phyloP scores from a whole-genome alignment of 2,113 vertebrate genomes.

The Macquaria australasica region DNA sequence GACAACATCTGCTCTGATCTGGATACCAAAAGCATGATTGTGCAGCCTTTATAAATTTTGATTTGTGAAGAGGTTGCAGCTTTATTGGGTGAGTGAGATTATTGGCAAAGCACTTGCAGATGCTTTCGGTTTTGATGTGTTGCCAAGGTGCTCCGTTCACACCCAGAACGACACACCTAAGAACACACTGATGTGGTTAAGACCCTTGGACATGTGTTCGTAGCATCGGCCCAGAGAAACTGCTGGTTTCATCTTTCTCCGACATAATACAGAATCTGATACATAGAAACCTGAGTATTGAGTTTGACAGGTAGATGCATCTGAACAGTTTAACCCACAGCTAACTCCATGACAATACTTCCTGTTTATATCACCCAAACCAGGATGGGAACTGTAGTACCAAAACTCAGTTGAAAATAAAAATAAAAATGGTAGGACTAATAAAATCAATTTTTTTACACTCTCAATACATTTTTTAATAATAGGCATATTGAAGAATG shows the following conservation, averaged over 20 bases:
- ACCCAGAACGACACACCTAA: neutral
- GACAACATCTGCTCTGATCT: neutral
- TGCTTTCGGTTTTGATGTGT: slow-evolving; percentile 1
- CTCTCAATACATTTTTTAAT: no score
- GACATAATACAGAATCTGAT: neutral
- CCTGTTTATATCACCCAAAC: no score
- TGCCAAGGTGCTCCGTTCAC: neutral
- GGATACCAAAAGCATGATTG: neutral
- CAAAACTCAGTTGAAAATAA: no score
- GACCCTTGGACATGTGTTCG: neutral
- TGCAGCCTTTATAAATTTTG: neutral
- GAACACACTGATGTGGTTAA: neutral
- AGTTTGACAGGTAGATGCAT: slow-evolving; percentile 7
- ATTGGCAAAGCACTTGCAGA: neutral
- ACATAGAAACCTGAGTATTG: neutral
- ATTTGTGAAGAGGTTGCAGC: neutral
- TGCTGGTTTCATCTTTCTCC: slow-evolving; percentile 4
- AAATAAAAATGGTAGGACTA: no score
- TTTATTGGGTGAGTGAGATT: neutral
- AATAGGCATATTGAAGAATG: neutral
- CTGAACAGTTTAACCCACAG: no score
- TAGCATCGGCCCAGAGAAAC: neutral
- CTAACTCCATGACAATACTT: no score
- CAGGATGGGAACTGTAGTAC: no score
- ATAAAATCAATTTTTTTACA: no score